Evolutionary conservation across 2,888 invertebrate genomes (phyloP), one percentile per base, ranked within the genome.

Genomic region (Meta bourneti): DNA sequence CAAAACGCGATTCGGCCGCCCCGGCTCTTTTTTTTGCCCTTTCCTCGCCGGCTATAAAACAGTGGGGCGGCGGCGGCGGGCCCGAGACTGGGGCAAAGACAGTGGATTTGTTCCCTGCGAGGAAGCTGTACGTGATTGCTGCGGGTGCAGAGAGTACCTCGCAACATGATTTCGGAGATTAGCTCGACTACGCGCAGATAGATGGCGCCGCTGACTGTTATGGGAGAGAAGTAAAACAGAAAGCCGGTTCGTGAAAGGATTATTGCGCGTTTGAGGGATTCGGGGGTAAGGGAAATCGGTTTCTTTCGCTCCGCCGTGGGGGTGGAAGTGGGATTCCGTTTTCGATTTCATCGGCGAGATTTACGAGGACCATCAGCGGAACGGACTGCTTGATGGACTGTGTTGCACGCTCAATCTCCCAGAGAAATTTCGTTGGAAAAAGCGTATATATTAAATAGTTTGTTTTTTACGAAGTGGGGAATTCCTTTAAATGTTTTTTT

Each of bases 131-230:
- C 7, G 11, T 54, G 79, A 54, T 54, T 54, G 77, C 77, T 72
- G 54, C 20, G 87, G 72, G 69, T 84, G 52, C 75, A 72, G 72
- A 72, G 72, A 82, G 13, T 51, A 16, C 49, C 75, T 52, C 20
- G 79, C 70, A 69, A 79, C 87, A 87, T 80, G 87, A 87, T 79
- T 87, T 72, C 9, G 20, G 81, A 81, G 88, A 88, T 88, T 88
- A 88, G 48, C 74, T 88, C 75, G 72, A 80, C 72, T 74, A 54
- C 49, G 49, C 48, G 71, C 52, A 54, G 34, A 54, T 81, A 88
- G 88, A 88, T 88, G 88, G 88, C 88, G 88, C 79, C 79, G 54
- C 80, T 88, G 72, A 16, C 51, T 49, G 61, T 80, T 74, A 74
- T 88, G 79, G 54, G n/a, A 48, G 49, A 34, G 34, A 34, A 34